These are phyloP conservation scores for Octomys mimax DNA, from an alignment of 2,797 vertebrate species.

Conservation along the genomic window DNA sequence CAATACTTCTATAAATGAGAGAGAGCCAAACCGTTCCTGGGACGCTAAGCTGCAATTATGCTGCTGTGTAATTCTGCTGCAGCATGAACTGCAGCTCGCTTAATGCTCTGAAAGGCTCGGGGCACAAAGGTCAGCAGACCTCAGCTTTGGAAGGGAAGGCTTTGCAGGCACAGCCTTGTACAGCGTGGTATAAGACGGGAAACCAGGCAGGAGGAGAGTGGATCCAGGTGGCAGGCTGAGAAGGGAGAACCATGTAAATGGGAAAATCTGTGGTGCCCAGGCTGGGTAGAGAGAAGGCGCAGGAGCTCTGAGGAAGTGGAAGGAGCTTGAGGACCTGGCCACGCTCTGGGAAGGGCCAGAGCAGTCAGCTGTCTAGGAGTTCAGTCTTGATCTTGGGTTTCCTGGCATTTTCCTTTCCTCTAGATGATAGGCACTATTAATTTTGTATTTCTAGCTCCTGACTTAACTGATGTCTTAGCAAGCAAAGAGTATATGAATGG, in stretches of 20 bases:
- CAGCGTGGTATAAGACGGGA: background rate
- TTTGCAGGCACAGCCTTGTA: background rate
- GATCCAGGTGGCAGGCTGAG: background rate
- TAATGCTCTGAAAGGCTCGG: background rate
- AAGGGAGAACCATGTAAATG: background rate
- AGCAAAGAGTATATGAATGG: background rate
- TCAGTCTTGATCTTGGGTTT: background rate
- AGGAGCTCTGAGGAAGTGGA: background rate
- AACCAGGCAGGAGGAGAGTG: background rate
- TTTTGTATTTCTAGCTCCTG: background rate
- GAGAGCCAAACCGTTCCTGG: background rate
- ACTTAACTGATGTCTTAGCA: background rate
- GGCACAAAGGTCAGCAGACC: background rate
- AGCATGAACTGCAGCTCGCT: background rate
- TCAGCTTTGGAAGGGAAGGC: background rate
- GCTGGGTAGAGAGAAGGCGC: background rate
- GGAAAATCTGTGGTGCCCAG: too few relatives aligned
- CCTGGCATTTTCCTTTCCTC: background rate
- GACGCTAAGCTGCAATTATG: background rate
- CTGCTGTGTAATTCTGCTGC: background rate
- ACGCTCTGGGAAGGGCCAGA: background rate
- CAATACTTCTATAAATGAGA: constrained; percentile 18
- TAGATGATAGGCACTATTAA: background rate
- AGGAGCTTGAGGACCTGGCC: background rate
- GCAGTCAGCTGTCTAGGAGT: background rate